These are phyloP conservation scores for Xestia rhomboidea DNA, from an alignment of 2,888 invertebrate species.

Conservation along the genomic window DNA sequence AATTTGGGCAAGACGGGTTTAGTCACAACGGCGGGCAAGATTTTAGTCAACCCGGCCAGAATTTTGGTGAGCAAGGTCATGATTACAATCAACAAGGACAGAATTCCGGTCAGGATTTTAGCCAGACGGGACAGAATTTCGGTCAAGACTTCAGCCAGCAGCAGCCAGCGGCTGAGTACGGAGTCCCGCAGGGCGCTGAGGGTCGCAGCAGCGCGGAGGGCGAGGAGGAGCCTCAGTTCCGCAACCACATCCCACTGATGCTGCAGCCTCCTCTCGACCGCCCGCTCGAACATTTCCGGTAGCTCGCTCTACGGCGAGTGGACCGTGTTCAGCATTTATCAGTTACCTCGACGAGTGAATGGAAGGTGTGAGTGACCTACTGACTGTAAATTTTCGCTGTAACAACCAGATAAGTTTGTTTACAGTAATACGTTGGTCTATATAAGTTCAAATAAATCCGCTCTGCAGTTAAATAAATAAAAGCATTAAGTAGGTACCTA, in stretches of 20 bases:
- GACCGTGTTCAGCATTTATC: slow-evolving; percentile 57
- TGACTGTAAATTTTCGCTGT: slow-evolving; percentile 19
- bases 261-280: slow-evolving; percentile 87
- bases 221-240: slow-evolving; percentile 76
- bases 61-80: slow-evolving; percentile 64
- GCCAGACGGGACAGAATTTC: slow-evolving; percentile 69
- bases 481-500: background rate
- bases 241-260: slow-evolving; percentile 87
- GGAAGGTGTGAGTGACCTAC: slow-evolving; percentile 7
- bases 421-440: background rate
- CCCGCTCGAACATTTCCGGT: slow-evolving; percentile 87
- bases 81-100: slow-evolving; percentile 64
- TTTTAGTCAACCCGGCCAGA: slow-evolving; percentile 67
- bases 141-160: slow-evolving; percentile 69
- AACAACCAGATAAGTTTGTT: background rate
- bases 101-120: slow-evolving; percentile 65
- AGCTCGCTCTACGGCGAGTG: slow-evolving; percentile 57
- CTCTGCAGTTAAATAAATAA: background rate
- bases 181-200: slow-evolving; percentile 82
- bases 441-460: background rate
- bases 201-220: slow-evolving; percentile 81
- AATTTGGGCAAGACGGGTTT: slow-evolving; percentile 61
- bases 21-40: slow-evolving; percentile 62
- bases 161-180: slow-evolving; percentile 78
- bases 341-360: slow-evolving; percentile 52